These are phyloP conservation scores for Troglohyphantes excavatus DNA, from an alignment of 2,888 invertebrate species.

Conservation along the genomic window DNA sequence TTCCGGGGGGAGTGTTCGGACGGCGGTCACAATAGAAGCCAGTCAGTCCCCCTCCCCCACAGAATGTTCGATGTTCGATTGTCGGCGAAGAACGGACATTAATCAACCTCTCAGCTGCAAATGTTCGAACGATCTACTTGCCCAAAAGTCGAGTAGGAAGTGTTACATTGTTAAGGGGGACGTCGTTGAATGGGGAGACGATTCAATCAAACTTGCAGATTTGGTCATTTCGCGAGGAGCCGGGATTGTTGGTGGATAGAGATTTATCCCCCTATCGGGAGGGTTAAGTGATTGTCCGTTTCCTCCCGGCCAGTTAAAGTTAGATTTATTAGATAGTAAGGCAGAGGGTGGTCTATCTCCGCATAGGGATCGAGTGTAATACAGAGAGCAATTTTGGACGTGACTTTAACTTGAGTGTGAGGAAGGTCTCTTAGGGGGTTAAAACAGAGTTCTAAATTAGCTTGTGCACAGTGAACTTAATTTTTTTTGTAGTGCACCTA, in stretches of 20 bases:
- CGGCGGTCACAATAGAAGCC: not conserved
- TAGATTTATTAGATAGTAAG: conserved; percentile 3
- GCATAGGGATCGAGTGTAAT: not conserved
- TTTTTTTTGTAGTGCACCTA: too few species aligned
- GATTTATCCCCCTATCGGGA: not conserved
- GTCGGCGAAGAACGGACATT: conserved; percentile 39
- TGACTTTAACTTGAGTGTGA: too few species aligned
- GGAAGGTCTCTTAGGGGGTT: too few species aligned
- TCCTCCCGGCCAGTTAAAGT: not conserved
- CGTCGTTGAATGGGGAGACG: not conserved
- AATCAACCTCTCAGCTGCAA: conserved; percentile 18
- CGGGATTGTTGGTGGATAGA: not conserved
- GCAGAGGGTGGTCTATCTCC: not conserved
- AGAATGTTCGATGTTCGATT: conserved; percentile 24
- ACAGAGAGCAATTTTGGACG: too few species aligned
- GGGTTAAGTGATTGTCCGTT: conserved; percentile 6
- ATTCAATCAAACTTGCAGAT: conserved; percentile 20
- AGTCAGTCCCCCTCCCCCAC: too few species aligned
- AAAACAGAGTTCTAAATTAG: too few species aligned
- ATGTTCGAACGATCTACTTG: not conserved
- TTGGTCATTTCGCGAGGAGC: not conserved
- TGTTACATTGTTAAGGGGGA: not conserved
- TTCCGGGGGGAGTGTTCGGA: not conserved
- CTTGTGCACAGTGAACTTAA: too few species aligned
- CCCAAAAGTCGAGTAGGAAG: conserved; percentile 16